Evolutionary conservation across 2,113 vertebrate species (phyloP).

Genomic region (Zosterops borbonicus): DNA sequence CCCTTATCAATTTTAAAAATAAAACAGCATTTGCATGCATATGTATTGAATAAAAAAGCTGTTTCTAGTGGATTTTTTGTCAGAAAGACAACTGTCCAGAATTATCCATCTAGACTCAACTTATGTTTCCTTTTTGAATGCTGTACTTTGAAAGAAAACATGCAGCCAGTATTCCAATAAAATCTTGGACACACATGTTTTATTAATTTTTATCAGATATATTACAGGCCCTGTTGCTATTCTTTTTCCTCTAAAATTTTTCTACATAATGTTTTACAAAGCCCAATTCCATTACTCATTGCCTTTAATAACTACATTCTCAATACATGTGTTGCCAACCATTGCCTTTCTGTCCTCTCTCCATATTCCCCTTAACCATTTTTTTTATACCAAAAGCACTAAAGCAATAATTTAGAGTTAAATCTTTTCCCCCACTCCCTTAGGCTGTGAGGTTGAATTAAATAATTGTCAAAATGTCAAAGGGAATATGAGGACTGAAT

Average conservation of each 20-base stretch:
- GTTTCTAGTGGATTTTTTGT: background rate
- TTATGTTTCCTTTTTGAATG: background rate
- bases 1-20: background rate
- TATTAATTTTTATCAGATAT: background rate
- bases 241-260: slow-evolving; percentile 38
- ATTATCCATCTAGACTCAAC: background rate
- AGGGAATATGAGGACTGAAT: slow-evolving; percentile 61
- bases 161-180: background rate
- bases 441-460: slow-evolving; percentile 68
- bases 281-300: background rate
- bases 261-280: slow-evolving; percentile 45
- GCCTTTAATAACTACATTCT: slow-evolving; percentile 39
- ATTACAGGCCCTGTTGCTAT: background rate
- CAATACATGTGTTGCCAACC: background rate
- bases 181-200: background rate
- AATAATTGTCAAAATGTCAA: slow-evolving; percentile 72
- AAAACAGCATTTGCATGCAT: background rate
- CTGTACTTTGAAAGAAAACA: background rate
- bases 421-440: slow-evolving; percentile 60
- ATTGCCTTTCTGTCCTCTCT: background rate
- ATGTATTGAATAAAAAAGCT: background rate
- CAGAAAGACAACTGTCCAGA: background rate
- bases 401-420: slow-evolving; percentile 70
- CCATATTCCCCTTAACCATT: slow-evolving; percentile 48
- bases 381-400: slow-evolving; percentile 68